Evolutionary conservation across 2,888 invertebrate species (phyloP), one percentile per base, ranked within the genome.

Genomic region (Cenopis cana): DNA sequence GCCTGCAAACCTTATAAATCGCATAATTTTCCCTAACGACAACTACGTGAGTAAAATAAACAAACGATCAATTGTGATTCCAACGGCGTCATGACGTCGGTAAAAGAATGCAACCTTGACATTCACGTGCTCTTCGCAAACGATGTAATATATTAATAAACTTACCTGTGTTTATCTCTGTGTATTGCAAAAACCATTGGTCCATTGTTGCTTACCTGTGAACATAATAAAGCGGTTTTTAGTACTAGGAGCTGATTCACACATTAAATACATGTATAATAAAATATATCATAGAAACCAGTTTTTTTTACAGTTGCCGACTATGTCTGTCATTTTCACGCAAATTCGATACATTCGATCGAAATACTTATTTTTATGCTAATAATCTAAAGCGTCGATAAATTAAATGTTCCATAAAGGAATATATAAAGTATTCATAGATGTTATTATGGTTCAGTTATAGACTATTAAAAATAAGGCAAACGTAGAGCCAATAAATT

Each of bases 131-230:
- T 62, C 46, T 36, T 60, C 61, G 65, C 17, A 36, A 46, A 59
- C 54, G 20, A 65, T 54, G 70, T 71, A 56, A 70, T 55, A 61
- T 49, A 33, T 54, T 17, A 20, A 36, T 67, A 24, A 29, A 70
- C 71, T 55, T 71, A 71, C 71, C 66, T 33, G 38, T 20, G 6
- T 61, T 54, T 41, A 10, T 55, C 20, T 60, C 14, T 55, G 36
- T 49, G 14, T 20, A 8, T 52, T 67, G 46, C 24, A 14, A 18
- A 54, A 50, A 57, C 56, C 56, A 64, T 68, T 57, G 46, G 52
- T 57, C 59, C 56, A 64, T 68, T 57, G 73, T 75, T 76, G 79
- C 86, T 87, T 87, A 87, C 86, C 86, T 87, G 87, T 46, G 80
- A 84, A 75, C 72, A 78, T 68, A 83, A 77, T 29, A 75, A 78